Conservation (phyloP, 2,113 vertebrate species). For the Euleptes europaea region DNA sequence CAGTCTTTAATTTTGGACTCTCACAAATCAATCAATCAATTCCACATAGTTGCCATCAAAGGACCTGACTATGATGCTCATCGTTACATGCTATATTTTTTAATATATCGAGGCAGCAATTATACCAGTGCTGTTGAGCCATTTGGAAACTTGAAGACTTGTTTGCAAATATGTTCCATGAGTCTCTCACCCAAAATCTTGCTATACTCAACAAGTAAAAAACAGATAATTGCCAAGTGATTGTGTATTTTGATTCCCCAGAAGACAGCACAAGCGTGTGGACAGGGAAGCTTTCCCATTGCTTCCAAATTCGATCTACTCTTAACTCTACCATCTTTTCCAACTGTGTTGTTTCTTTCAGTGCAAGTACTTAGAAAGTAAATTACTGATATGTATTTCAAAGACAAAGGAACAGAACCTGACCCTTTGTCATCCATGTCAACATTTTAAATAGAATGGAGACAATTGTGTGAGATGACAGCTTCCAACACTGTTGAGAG, state of each 20-base stretch:
- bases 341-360: neutral
- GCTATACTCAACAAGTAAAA: neutral
- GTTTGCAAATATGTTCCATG: neutral
- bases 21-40: neutral
- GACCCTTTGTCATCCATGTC: conserved; percentile 29
- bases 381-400: conserved; percentile 22
- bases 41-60: too few species aligned
- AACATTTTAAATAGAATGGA: conserved; percentile 52
- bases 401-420: neutral
- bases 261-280: too few species aligned
- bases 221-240: neutral
- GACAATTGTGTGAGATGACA: conserved; percentile 34
- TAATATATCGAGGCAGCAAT: neutral
- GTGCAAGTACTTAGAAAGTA: neutral
- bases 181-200: neutral
- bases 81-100: neutral
- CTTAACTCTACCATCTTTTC: neutral
- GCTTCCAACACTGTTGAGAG: conserved; percentile 8
- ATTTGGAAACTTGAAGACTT: neutral
- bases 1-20: neutral
- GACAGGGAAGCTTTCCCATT: neutral
- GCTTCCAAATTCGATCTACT: neutral
- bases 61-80: neutral
- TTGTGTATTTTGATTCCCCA: too few species aligned
- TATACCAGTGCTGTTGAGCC: neutral